These are phyloP conservation scores for Seladonia tumulorum DNA, from an alignment of 2,888 invertebrate genomes.

Conservation along the genomic window DNA sequence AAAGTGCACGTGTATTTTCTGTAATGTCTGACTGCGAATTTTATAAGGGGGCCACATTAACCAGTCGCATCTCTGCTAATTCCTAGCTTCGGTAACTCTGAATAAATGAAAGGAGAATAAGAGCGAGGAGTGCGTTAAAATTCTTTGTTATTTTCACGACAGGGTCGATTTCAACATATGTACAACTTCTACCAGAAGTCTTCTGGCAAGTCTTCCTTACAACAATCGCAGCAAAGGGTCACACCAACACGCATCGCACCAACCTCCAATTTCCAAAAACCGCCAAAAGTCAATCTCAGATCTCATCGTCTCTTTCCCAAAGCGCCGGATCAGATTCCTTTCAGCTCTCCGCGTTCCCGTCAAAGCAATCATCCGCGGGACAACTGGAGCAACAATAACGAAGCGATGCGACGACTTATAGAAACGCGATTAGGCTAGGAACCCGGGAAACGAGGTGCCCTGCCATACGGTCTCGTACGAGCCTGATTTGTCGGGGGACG, in stretches of 20 bases:
- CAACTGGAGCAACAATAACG: neutral
- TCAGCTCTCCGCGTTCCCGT: neutral
- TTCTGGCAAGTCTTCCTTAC: too few relatives aligned
- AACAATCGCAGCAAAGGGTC: too few relatives aligned
- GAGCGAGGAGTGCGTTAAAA: too few relatives aligned
- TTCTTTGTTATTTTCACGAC: too few relatives aligned
- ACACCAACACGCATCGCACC: neutral
- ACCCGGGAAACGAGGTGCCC: conserved; percentile 35
- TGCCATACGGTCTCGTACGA: conserved; percentile 29
- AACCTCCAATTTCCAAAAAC: neutral
- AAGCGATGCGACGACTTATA: conserved; percentile 5
- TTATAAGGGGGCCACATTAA: too few relatives aligned
- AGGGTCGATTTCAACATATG: neutral
- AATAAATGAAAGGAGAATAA: too few relatives aligned
- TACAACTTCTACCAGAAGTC: too few relatives aligned
- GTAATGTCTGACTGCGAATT: neutral
- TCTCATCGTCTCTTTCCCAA: neutral
- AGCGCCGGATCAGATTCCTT: neutral
- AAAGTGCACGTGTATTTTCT: neutral
- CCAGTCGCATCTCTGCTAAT: too few relatives aligned
- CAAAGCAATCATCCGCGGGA: neutral
- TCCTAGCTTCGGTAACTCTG: too few relatives aligned
- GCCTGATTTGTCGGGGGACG: conserved; percentile 65
- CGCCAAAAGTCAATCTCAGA: neutral
- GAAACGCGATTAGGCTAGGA: conserved; percentile 46